These are phyloP conservation scores for Pegoplata infirma DNA, from an alignment of 2,888 invertebrate genomes.

Conservation along the genomic window DNA sequence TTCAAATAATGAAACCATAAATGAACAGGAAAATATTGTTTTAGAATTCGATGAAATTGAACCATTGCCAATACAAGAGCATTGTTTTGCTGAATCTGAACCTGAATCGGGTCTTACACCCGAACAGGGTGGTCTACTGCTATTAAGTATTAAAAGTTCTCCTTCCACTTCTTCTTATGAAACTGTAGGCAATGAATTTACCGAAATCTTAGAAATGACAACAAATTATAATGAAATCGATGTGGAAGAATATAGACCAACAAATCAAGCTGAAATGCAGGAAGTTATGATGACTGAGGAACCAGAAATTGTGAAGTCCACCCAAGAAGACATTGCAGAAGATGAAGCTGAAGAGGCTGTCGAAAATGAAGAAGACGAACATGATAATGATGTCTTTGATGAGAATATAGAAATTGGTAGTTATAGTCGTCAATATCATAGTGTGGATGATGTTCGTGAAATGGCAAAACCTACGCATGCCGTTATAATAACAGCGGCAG, in stretches of 20 bases:
- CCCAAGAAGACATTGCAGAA: constrained; percentile 52
- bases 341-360: constrained; percentile 40
- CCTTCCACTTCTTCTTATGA: constrained; percentile 78
- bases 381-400: constrained; percentile 35
- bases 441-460: constrained; percentile 76
- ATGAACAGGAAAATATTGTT: constrained; percentile 54
- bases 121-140: constrained; percentile 65
- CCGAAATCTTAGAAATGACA: constrained; percentile 69
- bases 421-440: constrained; percentile 72
- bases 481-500: constrained; percentile 85
- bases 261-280: not conserved
- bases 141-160: constrained; percentile 75
- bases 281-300: constrained; percentile 25
- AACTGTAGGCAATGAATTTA: constrained; percentile 78
- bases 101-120: constrained; percentile 65
- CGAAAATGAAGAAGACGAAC: constrained; percentile 42
- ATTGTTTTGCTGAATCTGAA: constrained; percentile 72
- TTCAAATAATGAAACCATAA: not conserved
- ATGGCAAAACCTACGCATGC: constrained; percentile 80
- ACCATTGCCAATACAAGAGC: constrained; percentile 70
- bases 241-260: constrained; percentile 19
- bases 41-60: constrained; percentile 72
- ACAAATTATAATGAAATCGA: constrained; percentile 54
- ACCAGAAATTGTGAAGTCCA: constrained; percentile 20
- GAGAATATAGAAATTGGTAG: constrained; percentile 58